These are phyloP conservation scores for Scaptomyza cyrtandrae DNA, from an alignment of 2,888 invertebrate genomes.

Conservation along the genomic window DNA sequence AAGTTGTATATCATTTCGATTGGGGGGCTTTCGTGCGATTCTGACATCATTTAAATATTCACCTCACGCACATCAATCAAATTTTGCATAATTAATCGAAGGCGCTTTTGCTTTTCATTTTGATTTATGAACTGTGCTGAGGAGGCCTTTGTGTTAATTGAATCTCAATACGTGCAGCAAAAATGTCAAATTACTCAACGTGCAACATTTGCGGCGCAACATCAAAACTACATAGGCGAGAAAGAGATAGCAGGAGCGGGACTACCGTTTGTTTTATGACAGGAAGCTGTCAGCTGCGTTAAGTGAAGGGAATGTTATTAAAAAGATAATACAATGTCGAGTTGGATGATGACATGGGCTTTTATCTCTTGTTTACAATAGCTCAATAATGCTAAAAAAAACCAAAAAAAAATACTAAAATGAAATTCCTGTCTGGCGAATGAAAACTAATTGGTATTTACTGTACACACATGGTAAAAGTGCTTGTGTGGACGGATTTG, in stretches of 20 bases:
- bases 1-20: constrained; percentile 14
- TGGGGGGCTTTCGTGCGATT: neutral
- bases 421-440: constrained; percentile 2
- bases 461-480: neutral
- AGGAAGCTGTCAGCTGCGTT: constrained; percentile 70
- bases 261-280: constrained; percentile 68
- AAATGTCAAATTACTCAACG: constrained; percentile 49
- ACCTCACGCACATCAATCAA: constrained; percentile 74
- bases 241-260: neutral
- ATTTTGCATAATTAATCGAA: constrained; percentile 74
- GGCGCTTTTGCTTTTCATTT: constrained; percentile 8
- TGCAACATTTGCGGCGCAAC: constrained; percentile 17
- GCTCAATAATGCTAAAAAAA: constrained; percentile 4
- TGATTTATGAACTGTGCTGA: constrained; percentile 68
- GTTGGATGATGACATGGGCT: constrained; percentile 38
- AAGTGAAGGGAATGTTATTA: constrained; percentile 60
- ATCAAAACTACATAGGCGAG: neutral
- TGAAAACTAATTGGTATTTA: neutral
- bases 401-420: neutral
- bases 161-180: constrained; percentile 62
- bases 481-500: constrained; percentile 2
- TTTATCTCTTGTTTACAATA: constrained; percentile 57
- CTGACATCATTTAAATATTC: constrained; percentile 42
- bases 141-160: constrained; percentile 53
- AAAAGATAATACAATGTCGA: constrained; percentile 63